Evolutionary conservation across 2,113 vertebrate genomes (phyloP), one percentile per base, ranked within the genome.

Genomic region (Nycticebus coucang): DNA sequence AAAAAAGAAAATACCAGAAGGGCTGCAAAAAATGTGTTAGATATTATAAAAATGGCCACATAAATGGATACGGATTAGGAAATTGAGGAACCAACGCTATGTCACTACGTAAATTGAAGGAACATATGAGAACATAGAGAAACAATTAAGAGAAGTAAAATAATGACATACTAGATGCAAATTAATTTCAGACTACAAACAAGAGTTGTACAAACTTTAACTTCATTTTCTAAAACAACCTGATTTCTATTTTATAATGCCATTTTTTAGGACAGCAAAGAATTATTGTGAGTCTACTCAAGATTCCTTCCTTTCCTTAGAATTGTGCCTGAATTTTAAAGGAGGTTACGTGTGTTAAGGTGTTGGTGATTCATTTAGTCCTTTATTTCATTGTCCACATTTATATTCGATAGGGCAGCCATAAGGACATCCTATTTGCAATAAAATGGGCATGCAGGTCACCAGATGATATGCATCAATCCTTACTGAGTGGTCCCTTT

Each of bases 1-100:
- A 30, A 94, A 85, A 68, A 50, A 87, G 37, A 85, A 96, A 91
- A 88, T 78, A 71, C 30, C 57, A 50, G 77, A 94, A 96, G n/a
- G 35, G 2, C 50, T 93, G 45, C 21, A 94, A 71, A 88, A 83
- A 78, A 50, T 59, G 33, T 35, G 21, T 55, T 55, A 59, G 30
- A 71, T 57, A 41, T 79, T 64, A 41, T 93, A 60, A 64, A 95
- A 85, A 72, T 94, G 79, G 5, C 62, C 11, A 87, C 33, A 85
- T 33, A 69, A 72, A 83, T 95, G 10, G 14, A 18, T 82, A 64
- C 83, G 22, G 37, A 88, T 69, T 94, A 69, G 37, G 35, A 86
- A 80, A 91, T 11, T 81, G 66, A 80, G 18, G 12, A 62, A 15
- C 19, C 77, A 94, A 90, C 64, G 14, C 11, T 45, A 92, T 66